Evolutionary conservation across 1,140 invertebrate species (phyloP), one percentile per base, ranked within the genome.

Genomic region (Drosophila bocki): DNA sequence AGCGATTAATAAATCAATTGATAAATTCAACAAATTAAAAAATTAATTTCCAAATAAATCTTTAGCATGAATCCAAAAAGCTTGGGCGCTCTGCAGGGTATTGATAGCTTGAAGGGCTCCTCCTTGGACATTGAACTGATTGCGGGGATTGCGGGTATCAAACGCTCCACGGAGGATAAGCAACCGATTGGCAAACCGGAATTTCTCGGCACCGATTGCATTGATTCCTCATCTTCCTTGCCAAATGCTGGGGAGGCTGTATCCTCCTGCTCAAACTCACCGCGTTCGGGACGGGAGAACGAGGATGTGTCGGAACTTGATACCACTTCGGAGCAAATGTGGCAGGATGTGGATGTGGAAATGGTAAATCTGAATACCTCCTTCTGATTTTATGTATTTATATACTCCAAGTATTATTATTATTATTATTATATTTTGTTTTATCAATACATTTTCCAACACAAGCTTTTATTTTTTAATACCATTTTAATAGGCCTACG

Each of bases 11-110:
- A 6, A 35, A 13, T 8, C 7, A 32, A 42, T 54, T 6, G 3
- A 22, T 13, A n/a, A 26, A 45, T 37, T 3, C 12, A n/a, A n/a
- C 39, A 9, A n/a, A 17, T 29, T 29, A 29, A 4, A 0, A 29
- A 29, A 29, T 29, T 6, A 4, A 29, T 29, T 29, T 29, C 5
- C 6, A 29, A 29, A 29, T 29, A 29, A 29, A 29, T 29, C 26
- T 29, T 29, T 59, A 92, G 33, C 22, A 22, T 22, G 22, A 22
- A 22, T 22, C 22, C 22, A 22, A 22, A 22, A 22, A 22, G 22
- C 22, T 22, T 22, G 22, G 22, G 22, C 22, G 22, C 22, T 22
- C 22, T 22, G 22, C 22, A 1, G 2, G 22, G 22, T 22, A 22
- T 22, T 22, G 2, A 22, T 22, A 22, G 22, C 22, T 22, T 22